phyloP scores from a whole-genome alignment of 1,140 invertebrate genomes.

The Epicauta chinensis region DNA sequence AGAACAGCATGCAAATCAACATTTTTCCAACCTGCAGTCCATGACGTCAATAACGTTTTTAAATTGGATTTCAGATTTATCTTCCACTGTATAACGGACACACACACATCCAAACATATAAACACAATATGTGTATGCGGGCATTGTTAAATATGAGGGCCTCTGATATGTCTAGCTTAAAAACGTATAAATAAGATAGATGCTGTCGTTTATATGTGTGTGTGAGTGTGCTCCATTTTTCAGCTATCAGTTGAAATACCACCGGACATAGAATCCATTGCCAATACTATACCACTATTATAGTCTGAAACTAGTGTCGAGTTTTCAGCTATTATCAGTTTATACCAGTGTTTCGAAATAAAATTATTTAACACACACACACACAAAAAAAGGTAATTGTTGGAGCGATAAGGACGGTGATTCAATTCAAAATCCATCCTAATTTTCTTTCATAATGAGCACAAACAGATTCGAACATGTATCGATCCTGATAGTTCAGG shows the following conservation, averaged over 20 bases:
- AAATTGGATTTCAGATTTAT: conserved; percentile 31
- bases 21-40: conserved; percentile 25
- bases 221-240: conserved; percentile 7
- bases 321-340: not conserved
- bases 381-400: too few relatives aligned
- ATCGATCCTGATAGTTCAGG: too few relatives aligned
- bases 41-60: conserved; percentile 30
- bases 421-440: too few relatives aligned
- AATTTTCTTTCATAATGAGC: too few relatives aligned
- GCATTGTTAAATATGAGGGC: conserved; percentile 18
- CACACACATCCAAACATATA: too few relatives aligned
- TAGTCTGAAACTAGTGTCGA: not conserved
- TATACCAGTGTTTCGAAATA: too few relatives aligned
- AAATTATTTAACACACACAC: too few relatives aligned
- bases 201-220: not conserved
- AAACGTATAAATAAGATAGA: conserved; percentile 17
- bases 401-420: too few relatives aligned
- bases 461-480: too few relatives aligned
- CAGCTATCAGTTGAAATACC: conserved; percentile 7
- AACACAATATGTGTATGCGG: conserved; percentile 21
- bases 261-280: not conserved
- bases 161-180: conserved; percentile 17
- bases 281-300: not conserved
- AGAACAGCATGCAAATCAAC: conserved; percentile 28
- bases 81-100: conserved; percentile 14